Evolutionary conservation across 2,888 invertebrate genomes (phyloP).

Genomic region (Chaitophorus viminalis): DNA sequence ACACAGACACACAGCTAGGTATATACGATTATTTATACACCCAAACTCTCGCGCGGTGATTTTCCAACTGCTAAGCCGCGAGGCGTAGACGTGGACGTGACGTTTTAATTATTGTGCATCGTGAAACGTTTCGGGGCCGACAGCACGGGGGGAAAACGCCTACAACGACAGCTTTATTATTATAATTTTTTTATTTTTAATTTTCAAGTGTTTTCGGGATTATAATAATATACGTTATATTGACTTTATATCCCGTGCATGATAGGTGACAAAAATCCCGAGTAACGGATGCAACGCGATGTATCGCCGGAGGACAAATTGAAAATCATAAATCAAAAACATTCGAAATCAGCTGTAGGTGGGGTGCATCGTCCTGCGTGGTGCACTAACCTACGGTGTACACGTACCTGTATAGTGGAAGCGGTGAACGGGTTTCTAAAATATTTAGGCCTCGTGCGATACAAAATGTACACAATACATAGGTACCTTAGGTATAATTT

Average conservation of each 20-base stretch:
- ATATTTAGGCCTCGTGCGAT: neutral
- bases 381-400: too few relatives aligned
- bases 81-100: slow-evolving; percentile 5
- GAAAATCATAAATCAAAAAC: slow-evolving; percentile 20
- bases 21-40: slow-evolving; percentile 8
- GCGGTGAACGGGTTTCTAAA: neutral
- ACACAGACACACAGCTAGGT: neutral
- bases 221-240: slow-evolving; percentile 22
- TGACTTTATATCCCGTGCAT: slow-evolving; percentile 21
- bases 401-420: neutral
- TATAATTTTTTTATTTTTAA: slow-evolving; percentile 34
- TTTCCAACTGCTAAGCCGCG: slow-evolving; percentile 13
- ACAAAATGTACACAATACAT: too few relatives aligned
- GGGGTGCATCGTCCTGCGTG: neutral
- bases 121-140: slow-evolving; percentile 11
- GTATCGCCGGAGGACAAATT: neutral
- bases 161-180: slow-evolving; percentile 38
- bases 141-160: slow-evolving; percentile 12
- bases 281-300: neutral
- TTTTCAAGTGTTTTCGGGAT: neutral
- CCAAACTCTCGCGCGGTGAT: neutral
- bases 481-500: too few relatives aligned
- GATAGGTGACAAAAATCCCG: slow-evolving; percentile 42
- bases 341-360: neutral
- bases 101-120: slow-evolving; percentile 41